These are phyloP conservation scores for Vannuccia rotundouncinata DNA, from an alignment of 2,888 invertebrate species.

Conservation along the genomic window DNA sequence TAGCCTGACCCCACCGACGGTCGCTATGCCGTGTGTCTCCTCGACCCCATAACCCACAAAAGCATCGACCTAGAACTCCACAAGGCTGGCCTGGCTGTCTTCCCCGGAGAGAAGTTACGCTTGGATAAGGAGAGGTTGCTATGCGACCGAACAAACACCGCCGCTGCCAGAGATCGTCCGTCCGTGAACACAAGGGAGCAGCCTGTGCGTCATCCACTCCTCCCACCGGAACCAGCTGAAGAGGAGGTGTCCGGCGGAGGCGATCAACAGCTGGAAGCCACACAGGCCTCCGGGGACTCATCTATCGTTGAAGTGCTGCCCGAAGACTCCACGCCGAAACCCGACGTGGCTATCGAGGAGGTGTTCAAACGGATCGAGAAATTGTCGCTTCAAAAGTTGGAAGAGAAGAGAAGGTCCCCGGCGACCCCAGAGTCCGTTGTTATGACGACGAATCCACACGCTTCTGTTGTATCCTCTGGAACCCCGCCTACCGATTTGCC, in stretches of 20 bases:
- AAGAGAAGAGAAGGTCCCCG: no score
- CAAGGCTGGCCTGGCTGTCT: background rate
- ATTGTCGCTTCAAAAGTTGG: no score
- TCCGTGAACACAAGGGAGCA: no score
- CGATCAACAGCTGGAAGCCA: background rate
- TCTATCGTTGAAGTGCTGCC: background rate
- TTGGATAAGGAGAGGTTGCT: background rate
- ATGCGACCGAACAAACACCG: background rate
- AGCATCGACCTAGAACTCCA: background rate
- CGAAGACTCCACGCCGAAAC: background rate
- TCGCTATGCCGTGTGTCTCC: background rate
- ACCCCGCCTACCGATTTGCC: no score
- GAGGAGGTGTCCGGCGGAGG: background rate
- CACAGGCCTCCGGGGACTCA: background rate
- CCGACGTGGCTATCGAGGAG: background rate
- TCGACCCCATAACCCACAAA: background rate
- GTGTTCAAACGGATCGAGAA: background rate
- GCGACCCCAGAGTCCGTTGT: no score
- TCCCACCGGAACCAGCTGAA: background rate
- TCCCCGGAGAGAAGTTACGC: background rate
- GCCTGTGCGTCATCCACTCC: background rate
- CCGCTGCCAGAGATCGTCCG: no score
- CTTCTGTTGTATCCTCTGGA: no score
- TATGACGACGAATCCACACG: no score
- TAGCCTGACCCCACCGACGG: background rate